phyloP scores from a whole-genome alignment of 92 coral and sea anemone species.

The Epizoanthus illoricatus region DNA sequence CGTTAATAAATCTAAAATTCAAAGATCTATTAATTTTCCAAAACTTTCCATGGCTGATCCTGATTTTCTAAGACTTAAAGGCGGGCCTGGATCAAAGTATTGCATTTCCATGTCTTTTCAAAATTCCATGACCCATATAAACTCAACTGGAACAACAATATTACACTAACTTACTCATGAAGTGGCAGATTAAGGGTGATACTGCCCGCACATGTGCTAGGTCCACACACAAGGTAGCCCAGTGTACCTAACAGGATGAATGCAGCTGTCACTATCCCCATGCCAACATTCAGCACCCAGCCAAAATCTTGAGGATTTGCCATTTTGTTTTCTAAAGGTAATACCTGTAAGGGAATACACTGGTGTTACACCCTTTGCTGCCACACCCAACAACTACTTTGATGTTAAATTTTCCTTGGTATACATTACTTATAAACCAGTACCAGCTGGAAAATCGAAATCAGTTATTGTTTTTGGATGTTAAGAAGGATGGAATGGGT shows the following conservation, averaged over 20 bases:
- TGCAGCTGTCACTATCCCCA: constrained; percentile 65
- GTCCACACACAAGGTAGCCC: constrained; percentile 84
- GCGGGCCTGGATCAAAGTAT: no score
- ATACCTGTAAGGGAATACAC: constrained; percentile 51
- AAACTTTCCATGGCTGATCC: background rate
- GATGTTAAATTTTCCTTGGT: no score
- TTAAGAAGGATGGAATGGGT: no score
- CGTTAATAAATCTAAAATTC: no score
- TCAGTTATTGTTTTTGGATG: no score
- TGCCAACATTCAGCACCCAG: constrained; percentile 70
- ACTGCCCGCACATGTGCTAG: constrained; percentile 73
- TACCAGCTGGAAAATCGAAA: no score
- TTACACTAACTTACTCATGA: constrained; percentile 57
- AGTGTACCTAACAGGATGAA: constrained; percentile 70
- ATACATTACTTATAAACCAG: no score
- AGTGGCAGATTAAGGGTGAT: constrained; percentile 88
- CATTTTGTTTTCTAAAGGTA: constrained; percentile 95
- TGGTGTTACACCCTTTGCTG: no score
- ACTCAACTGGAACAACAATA: background rate
- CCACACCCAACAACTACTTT: no score
- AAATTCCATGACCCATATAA: no score
- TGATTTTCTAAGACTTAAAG: no score
- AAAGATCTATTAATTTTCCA: background rate
- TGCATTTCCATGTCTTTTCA: no score
- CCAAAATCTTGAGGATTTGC: constrained; percentile 73